These are phyloP conservation scores for Ceriagrion tenellum DNA, from an alignment of 2,888 invertebrate species.

Conservation along the genomic window DNA sequence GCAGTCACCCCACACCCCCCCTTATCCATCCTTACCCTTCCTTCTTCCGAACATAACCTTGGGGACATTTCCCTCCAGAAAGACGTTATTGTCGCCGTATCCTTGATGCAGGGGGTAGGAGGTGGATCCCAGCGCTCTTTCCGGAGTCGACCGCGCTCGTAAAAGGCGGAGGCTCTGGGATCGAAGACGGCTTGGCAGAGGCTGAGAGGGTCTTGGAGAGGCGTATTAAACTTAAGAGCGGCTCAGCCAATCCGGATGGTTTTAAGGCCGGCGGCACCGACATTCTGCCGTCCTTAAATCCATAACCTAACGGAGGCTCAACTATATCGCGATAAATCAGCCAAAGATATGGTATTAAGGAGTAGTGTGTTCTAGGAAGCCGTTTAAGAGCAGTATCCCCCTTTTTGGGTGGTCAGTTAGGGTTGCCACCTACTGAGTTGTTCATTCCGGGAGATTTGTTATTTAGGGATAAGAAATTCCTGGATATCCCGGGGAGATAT, in stretches of 20 bases:
- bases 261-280: background rate
- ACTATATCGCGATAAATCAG: constrained; percentile 35
- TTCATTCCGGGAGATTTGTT: no score
- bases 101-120: background rate
- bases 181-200: background rate
- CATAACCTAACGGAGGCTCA: constrained; percentile 60
- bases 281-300: constrained; percentile 49
- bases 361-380: background rate
- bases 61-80: constrained; percentile 47
- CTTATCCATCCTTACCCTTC: background rate
- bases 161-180: background rate
- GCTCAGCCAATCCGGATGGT: constrained; percentile 47
- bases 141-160: constrained; percentile 45
- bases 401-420: background rate
- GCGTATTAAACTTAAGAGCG: constrained; percentile 45
- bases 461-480: no score
- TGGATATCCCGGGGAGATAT: no score
- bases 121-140: background rate
- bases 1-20: background rate
- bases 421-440: no score
- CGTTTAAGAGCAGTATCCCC: background rate
- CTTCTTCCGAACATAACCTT: constrained; percentile 47
- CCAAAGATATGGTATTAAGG: constrained; percentile 24
- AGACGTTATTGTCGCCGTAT: constrained; percentile 50
- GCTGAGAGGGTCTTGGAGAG: constrained; percentile 36